Percentiles rank a stretch among this genome's conserved stretches.
phyloP scores from a whole-genome alignment of 2,888 invertebrate genomes.

The Agrotis puta region DNA sequence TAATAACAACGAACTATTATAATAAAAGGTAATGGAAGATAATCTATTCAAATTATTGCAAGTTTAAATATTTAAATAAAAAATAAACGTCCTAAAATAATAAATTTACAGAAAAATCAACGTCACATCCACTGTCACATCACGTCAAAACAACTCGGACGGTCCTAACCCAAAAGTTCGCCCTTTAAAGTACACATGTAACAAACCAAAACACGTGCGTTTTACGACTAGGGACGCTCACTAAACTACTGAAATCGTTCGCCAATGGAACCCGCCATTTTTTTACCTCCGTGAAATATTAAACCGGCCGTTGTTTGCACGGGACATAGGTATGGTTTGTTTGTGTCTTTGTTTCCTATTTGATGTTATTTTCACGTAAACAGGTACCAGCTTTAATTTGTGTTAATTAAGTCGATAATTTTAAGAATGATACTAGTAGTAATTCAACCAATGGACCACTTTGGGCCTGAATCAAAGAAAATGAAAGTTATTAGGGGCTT shows the following conservation, averaged over 20 bases:
- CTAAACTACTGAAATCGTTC: slow-evolving; percentile 86
- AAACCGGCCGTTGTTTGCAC: slow-evolving; percentile 68
- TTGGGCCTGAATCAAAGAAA: no score
- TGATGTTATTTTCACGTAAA: neutral
- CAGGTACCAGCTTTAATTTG: neutral
- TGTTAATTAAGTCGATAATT: no score
- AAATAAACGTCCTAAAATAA: no score
- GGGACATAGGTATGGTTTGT: slow-evolving; percentile 57
- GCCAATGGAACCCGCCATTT: slow-evolving; percentile 80
- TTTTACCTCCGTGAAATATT: slow-evolving; percentile 76
- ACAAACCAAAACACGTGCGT: slow-evolving; percentile 86
- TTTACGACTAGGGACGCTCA: slow-evolving; percentile 83
- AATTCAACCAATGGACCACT: no score
- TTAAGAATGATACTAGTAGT: no score
- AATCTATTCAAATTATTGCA: no score
- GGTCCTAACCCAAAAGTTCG: slow-evolving; percentile 87
- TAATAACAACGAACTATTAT: no score
- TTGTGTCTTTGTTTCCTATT: neutral
- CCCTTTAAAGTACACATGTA: slow-evolving; percentile 88
- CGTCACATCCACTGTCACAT: slow-evolving; percentile 71
- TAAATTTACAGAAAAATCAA: neutral
- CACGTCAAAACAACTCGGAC: slow-evolving; percentile 77
- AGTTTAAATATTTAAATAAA: no score
- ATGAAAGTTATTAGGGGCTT: no score
- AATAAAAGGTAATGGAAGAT: no score